Evolutionary conservation across 2,888 invertebrate species (phyloP), one percentile per base, ranked within the genome.

Genomic region (Drosophila lutescens): DNA sequence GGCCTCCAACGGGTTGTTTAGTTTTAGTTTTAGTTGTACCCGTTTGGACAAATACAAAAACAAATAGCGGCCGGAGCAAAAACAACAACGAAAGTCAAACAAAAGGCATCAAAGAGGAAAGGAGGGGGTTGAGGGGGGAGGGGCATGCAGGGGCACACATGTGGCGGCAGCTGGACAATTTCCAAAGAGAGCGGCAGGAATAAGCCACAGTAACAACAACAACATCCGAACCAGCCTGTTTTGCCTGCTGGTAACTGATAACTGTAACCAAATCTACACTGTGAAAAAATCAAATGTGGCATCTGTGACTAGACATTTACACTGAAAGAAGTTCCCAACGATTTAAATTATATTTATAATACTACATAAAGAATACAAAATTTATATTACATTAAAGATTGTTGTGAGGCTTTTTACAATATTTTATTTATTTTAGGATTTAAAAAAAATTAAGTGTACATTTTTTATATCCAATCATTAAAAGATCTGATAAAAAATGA

Each of bases 21-120:
- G 74, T 74, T 79, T 74, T 62, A 67, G 73, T 73, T 79, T 74
- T 68, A 71, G 81, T 69, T 73, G 61, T 82, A 79, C 66, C 68
- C 79, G 62, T 82, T 80, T 74, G 36, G 75, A 67, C 77, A 80
- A 86, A 86, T 70, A 79, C 74, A 75, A 74, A 74, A 53, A 72
- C 49, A 53, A 67, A 67, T 43, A 67, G 44, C 57, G 46, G 54
- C 41, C 26, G 36, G 34, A 46, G 36, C 43, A 46, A 15, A 41
- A 53, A 34, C 38, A 61, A 61, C 36, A 30, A 36, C 46, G 34
- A 53, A 32, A 54, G 57, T 38, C 58, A 58, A 73, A 46, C 51
- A 66, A 56, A 46, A 60, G 72, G 38, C 41, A 23, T 49, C 41
- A 23, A 49, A 43, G 43, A 38, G 55, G 23, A 26, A 26, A 26